These are phyloP conservation scores for Guaruba guarouba DNA, from an alignment of 2,113 vertebrate genomes.

Conservation along the genomic window DNA sequence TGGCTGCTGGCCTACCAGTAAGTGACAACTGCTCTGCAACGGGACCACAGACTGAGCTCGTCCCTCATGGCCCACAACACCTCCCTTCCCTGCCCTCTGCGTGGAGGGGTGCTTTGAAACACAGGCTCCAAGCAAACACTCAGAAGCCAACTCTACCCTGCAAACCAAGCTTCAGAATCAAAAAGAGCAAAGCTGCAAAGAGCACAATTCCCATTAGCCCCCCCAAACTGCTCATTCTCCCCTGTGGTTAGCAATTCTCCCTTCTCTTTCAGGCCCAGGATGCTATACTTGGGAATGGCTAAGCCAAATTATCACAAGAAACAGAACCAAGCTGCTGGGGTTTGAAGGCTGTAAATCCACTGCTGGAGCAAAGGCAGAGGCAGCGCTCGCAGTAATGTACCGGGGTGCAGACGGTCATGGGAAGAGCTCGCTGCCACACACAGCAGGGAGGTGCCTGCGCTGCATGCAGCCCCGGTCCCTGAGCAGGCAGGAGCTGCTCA, in stretches of 20 bases:
- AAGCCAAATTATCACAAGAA: neutral
- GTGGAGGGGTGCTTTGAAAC: neutral
- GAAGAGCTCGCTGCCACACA: neutral
- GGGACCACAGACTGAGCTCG: rapidly evolving
- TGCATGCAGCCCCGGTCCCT: neutral
- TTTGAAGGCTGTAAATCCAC: neutral
- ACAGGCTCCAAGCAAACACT: neutral
- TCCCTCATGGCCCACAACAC: neutral
- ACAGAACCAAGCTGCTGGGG: neutral
- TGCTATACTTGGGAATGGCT: neutral
- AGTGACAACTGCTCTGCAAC: neutral
- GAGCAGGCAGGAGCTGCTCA: neutral
- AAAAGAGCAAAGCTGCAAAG: neutral
- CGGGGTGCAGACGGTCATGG: neutral
- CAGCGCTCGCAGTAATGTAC: neutral
- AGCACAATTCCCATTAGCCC: neutral
- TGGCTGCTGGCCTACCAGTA: neutral
- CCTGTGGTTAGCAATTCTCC: neutral
- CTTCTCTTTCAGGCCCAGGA: neutral
- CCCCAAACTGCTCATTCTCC: neutral
- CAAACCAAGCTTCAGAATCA: neutral
- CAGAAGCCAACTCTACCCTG: neutral
- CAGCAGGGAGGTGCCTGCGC: neutral
- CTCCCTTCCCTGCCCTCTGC: neutral
- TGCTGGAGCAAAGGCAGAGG: neutral